These are phyloP conservation scores for Erebia ligea DNA, from an alignment of 2,888 invertebrate genomes.

Conservation along the genomic window DNA sequence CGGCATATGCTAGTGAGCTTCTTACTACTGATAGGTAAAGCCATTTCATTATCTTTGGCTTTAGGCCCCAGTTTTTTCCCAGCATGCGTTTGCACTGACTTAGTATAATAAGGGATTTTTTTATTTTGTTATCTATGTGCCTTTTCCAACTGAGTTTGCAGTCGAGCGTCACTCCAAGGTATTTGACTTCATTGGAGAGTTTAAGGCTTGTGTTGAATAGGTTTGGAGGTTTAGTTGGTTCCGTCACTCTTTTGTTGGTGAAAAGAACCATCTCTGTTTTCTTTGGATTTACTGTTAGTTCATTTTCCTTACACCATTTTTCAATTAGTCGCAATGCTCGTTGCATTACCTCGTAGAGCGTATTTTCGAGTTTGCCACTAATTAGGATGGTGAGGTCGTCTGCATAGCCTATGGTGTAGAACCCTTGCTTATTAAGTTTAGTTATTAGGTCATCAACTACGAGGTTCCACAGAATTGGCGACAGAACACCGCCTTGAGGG, in stretches of 20 bases:
- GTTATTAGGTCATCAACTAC: background rate
- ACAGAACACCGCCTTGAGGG: background rate
- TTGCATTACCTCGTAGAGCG: background rate
- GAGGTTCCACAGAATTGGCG: background rate
- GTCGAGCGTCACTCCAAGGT: background rate
- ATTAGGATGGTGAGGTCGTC: background rate
- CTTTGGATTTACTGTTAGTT: background rate
- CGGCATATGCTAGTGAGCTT: background rate
- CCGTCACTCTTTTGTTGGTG: too few relatives aligned
- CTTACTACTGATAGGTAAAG: background rate
- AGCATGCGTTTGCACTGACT: background rate
- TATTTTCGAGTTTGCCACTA: background rate
- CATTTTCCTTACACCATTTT: too few relatives aligned
- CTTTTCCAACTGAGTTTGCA: background rate
- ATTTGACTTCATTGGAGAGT: background rate
- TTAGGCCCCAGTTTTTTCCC: background rate
- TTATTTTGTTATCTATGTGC: background rate
- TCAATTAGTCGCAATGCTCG: too few relatives aligned
- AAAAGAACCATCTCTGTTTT: background rate
- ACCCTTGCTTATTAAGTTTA: background rate
- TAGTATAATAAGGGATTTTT: background rate
- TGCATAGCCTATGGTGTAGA: background rate
- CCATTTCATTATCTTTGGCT: background rate
- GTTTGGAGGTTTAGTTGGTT: too few relatives aligned
- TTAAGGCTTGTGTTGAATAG: background rate